Conservation (phyloP, 2,888 invertebrate genomes). For the Caradrina kadenii region DNA sequence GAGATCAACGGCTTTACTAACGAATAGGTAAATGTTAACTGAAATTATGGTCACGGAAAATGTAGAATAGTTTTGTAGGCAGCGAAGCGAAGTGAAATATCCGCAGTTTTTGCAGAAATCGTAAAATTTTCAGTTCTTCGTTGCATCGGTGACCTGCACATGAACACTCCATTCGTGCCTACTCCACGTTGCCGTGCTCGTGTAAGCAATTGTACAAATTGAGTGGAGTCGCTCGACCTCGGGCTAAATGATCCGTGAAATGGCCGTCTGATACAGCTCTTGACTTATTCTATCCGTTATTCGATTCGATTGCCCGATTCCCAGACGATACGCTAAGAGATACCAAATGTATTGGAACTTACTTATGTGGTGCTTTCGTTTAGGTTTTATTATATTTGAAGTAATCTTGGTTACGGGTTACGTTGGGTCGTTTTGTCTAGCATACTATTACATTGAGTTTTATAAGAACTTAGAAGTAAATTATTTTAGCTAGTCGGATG, state of each 20-base stretch:
- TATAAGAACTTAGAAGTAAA: constrained; percentile 7
- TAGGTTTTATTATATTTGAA: constrained; percentile 40
- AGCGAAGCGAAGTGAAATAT: not conserved
- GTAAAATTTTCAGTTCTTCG: not conserved
- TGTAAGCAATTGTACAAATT: constrained; percentile 76
- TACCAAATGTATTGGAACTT: constrained; percentile 69
- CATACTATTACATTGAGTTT: constrained; percentile 13
- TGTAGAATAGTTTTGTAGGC: not conserved
- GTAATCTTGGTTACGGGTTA: constrained; percentile 31
- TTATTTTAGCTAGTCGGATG: not conserved
- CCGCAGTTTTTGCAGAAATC: not conserved
- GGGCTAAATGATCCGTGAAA: constrained; percentile 76
- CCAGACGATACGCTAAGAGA: constrained; percentile 66
- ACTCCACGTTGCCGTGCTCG: constrained; percentile 21
- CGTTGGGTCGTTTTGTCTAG: constrained; percentile 8
- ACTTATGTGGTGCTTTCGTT: constrained; percentile 52
- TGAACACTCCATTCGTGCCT: constrained; percentile 27
- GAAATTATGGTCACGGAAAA: not conserved
- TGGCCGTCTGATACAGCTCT: constrained; percentile 73
- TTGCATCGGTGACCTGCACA: not conserved
- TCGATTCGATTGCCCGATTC: constrained; percentile 69
- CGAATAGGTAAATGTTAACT: no score
- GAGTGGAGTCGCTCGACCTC: constrained; percentile 68
- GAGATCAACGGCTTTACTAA: no score
- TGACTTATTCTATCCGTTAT: constrained; percentile 77